Evolutionary conservation across 2,888 invertebrate genomes (phyloP).

Genomic region (Aquatica leii): DNA sequence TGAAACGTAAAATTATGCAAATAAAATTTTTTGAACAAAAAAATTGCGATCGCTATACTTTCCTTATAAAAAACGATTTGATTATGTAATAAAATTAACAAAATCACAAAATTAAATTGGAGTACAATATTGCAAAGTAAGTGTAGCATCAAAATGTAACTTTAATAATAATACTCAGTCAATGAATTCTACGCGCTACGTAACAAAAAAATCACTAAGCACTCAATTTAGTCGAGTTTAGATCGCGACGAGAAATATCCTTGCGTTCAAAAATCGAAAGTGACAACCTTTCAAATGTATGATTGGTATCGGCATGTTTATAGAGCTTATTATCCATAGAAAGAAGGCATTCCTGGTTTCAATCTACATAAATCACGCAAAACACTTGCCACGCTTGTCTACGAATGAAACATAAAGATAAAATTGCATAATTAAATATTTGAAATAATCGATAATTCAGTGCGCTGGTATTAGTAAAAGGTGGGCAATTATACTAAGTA

Average conservation of each 20-base stretch:
- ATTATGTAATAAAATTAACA: no score
- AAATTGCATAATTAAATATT: slow-evolving; percentile 11
- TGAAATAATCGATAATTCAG: slow-evolving; percentile 10
- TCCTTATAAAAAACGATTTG: no score
- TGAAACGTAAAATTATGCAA: no score
- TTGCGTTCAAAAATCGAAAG: slow-evolving; percentile 13
- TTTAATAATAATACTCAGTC: no score
- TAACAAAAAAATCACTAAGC: no score
- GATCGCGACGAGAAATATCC: neutral
- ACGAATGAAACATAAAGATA: neutral
- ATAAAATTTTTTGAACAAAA: no score
- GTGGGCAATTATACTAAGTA: slow-evolving; percentile 6
- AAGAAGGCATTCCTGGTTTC: slow-evolving; percentile 8
- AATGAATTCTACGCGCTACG: no score
- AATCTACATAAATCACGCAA: slow-evolving; percentile 9
- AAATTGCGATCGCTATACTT: no score
- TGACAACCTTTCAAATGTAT: slow-evolving; percentile 17
- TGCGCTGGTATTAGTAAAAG: neutral
- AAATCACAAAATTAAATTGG: no score
- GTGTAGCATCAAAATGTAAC: no score
- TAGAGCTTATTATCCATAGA: slow-evolving; percentile 10
- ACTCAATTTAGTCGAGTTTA: neutral
- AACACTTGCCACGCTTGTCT: neutral
- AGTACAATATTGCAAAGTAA: no score
- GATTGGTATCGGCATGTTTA: slow-evolving; percentile 12